phyloP scores from a whole-genome alignment of 2,113 vertebrate species.

The Saguinus imperator region DNA sequence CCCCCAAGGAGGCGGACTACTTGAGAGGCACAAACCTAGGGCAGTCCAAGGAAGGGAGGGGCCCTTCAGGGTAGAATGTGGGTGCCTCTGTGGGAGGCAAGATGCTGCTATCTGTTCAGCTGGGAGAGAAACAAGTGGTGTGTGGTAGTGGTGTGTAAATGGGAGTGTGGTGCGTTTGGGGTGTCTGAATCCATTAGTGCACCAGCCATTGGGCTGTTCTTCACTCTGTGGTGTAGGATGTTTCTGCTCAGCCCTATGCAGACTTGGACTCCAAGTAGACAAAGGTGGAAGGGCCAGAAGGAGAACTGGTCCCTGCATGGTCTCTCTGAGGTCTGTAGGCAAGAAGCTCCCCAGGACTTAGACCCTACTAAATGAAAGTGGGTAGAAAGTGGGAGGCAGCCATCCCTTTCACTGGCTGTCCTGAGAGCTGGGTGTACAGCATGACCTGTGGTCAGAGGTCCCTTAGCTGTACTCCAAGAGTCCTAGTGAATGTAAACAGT shows the following conservation, averaged over 20 bases:
- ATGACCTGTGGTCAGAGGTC: neutral
- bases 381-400: neutral
- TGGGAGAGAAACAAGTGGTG: neutral
- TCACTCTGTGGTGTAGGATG: neutral
- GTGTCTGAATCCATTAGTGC: neutral
- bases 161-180: neutral
- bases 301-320: neutral
- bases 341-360: neutral
- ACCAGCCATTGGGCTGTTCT: neutral
- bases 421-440: neutral
- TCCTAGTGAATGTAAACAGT: neutral
- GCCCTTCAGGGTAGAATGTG: neutral
- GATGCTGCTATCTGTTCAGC: neutral
- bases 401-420: neutral
- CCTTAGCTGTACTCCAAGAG: neutral
- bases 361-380: neutral
- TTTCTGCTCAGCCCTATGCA: neutral
- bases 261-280: too few species aligned
- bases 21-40: neutral
- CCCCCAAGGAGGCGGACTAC: neutral
- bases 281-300: neutral
- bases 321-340: neutral
- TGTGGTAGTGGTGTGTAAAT: neutral
- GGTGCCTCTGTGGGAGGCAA: neutral
- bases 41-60: neutral